phyloP scores from a whole-genome alignment of 2,888 invertebrate species.

The Dicyrtomina minuta region DNA sequence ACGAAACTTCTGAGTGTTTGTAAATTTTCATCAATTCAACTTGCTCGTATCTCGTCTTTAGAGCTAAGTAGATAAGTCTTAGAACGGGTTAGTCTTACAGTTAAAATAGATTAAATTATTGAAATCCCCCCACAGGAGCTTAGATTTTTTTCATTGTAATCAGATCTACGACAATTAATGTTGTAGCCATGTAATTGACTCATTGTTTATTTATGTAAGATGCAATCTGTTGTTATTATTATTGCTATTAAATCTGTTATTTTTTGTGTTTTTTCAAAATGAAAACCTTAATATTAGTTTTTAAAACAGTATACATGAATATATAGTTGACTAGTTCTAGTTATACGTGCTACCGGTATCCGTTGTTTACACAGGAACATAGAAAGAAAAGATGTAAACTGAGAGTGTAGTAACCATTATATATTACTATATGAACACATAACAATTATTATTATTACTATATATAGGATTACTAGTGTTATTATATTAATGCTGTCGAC shows the following conservation, averaged over 20 bases:
- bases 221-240: constrained; percentile 16
- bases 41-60: not conserved
- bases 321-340: not conserved
- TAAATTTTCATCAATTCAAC: constrained; percentile 9
- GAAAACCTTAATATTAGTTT: not conserved
- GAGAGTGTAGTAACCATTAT: too few relatives aligned
- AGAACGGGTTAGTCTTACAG: constrained; percentile 3
- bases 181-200: constrained; percentile 23
- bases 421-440: too few relatives aligned
- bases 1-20: not conserved
- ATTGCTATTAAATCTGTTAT: constrained; percentile 15
- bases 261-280: constrained; percentile 14
- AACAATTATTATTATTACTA: too few relatives aligned
- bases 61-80: not conserved
- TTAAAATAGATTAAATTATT: constrained; percentile 12
- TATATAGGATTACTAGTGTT: too few relatives aligned
- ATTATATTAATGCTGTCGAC: too few relatives aligned
- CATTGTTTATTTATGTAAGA: constrained; percentile 23
- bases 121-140: constrained; percentile 25
- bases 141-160: constrained; percentile 25
- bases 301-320: not conserved
- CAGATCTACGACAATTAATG: constrained; percentile 5
- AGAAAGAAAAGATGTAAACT: not conserved
- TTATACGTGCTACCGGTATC: not conserved
- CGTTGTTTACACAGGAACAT: constrained; percentile 9